Evolutionary conservation across 2,888 invertebrate genomes (phyloP).

Genomic region (Cantharis lateralis): DNA sequence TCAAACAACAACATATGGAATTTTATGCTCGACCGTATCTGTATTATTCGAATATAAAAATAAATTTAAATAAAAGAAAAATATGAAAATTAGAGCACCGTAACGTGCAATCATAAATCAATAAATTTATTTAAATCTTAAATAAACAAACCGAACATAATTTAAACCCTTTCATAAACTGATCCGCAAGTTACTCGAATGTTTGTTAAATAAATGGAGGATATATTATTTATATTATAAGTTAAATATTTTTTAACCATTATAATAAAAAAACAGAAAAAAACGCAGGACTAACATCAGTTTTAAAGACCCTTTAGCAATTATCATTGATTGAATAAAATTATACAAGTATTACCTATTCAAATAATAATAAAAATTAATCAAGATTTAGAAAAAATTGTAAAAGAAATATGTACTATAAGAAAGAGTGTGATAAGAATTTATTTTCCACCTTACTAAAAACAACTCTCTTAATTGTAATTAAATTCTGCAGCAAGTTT

Average conservation of each 20-base stretch:
- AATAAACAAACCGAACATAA: not conserved
- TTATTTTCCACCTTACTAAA: slow-evolving; percentile 35
- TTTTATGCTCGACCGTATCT: not conserved
- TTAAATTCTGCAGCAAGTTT: slow-evolving; percentile 38
- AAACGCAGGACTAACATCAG: not conserved
- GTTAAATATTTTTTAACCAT: not conserved
- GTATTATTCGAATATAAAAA: not conserved
- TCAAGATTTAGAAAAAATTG: not conserved
- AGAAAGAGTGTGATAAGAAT: slow-evolving; percentile 19
- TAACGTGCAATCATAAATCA: not conserved
- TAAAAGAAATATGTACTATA: slow-evolving; percentile 3
- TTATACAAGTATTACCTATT: not conserved
- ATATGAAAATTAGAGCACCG: not conserved
- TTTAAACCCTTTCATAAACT: not conserved
- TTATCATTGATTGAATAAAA: not conserved
- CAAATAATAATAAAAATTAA: not conserved
- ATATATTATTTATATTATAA: not conserved
- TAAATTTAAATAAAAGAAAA: not conserved
- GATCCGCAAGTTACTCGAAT: not conserved
- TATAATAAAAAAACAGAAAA: not conserved
- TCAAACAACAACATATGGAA: not conserved
- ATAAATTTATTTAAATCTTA: not conserved
- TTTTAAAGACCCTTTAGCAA: not conserved
- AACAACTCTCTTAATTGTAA: slow-evolving; percentile 45
- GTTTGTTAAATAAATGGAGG: not conserved